Evolutionary conservation across 2,888 invertebrate genomes (phyloP).

Genomic region (Coleophora deauratella): DNA sequence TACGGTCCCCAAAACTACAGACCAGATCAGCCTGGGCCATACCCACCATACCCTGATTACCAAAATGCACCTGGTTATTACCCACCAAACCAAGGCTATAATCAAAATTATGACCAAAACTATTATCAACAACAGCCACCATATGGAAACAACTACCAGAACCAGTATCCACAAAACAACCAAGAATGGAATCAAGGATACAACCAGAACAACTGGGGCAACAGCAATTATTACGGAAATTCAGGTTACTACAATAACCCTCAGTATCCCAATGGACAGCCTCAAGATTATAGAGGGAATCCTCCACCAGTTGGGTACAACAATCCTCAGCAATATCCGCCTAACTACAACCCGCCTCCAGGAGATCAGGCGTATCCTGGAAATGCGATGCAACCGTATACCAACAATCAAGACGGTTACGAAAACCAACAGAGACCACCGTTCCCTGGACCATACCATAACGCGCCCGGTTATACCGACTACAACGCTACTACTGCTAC

Average conservation of each 20-base stretch:
- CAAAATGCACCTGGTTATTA: conserved; percentile 55
- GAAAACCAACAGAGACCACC: conserved; percentile 44
- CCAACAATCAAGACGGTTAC: conserved; percentile 46
- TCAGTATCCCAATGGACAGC: conserved; percentile 49
- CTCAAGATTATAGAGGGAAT: conserved; percentile 41
- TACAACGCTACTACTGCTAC: conserved; percentile 39
- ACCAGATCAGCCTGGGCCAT: conserved; percentile 46
- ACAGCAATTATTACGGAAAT: conserved; percentile 52
- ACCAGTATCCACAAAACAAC: conserved; percentile 39
- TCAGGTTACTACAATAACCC: conserved; percentile 57
- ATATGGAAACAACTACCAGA: conserved; percentile 54
- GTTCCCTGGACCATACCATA: conserved; percentile 32
- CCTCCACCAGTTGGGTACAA: conserved; percentile 36
- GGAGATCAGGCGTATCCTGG: conserved; percentile 40
- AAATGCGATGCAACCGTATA: conserved; percentile 44
- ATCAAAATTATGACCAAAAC: conserved; percentile 54
- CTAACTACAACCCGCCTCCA: conserved; percentile 41
- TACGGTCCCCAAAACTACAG: conserved; percentile 44
- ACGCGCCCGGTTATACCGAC: conserved; percentile 43
- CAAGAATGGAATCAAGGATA: conserved; percentile 42
- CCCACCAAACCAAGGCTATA: conserved; percentile 65
- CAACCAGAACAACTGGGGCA: conserved; percentile 62
- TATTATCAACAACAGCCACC: conserved; percentile 55
- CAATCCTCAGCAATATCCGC: conserved; percentile 44
- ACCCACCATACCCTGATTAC: conserved; percentile 56